Evolutionary conservation across 2,113 vertebrate genomes (phyloP).

Genomic region (Phalacrocorax pelagicus): DNA sequence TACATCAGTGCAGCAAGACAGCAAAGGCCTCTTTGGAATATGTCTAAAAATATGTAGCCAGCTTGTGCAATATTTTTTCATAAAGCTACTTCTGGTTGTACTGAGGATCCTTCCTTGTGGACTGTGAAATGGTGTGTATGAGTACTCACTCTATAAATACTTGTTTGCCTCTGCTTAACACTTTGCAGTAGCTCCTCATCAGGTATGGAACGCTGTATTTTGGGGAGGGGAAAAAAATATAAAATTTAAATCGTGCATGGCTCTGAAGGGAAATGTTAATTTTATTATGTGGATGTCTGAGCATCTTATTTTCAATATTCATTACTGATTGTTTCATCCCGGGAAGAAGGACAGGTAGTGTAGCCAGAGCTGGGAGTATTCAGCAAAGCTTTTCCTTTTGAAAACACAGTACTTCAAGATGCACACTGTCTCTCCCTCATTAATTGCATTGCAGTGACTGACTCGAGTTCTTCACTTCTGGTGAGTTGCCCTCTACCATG

Average conservation of each 20-base stretch:
- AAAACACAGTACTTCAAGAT: background rate
- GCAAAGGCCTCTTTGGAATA: constrained; percentile 11
- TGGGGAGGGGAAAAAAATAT: rapidly evolving
- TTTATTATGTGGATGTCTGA: background rate
- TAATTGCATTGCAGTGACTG: background rate
- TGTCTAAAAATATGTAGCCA: background rate
- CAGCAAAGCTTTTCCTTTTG: background rate
- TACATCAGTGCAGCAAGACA: background rate
- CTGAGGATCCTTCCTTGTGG: background rate
- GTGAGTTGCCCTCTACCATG: background rate
- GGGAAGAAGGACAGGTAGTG: background rate
- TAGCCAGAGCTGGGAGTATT: background rate
- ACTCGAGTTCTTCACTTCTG: background rate
- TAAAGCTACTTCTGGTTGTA: background rate
- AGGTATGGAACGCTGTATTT: background rate
- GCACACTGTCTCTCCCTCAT: background rate
- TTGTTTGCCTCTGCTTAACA: background rate
- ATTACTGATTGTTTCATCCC: background rate
- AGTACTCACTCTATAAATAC: background rate
- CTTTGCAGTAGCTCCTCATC: background rate
- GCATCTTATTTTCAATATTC: background rate
- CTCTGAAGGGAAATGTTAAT: background rate
- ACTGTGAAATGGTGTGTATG: background rate
- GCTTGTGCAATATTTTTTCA: background rate
- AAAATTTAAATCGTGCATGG: background rate